Conservation (phyloP, 2,888 invertebrate genomes). For the Conus canariensis region DNA sequence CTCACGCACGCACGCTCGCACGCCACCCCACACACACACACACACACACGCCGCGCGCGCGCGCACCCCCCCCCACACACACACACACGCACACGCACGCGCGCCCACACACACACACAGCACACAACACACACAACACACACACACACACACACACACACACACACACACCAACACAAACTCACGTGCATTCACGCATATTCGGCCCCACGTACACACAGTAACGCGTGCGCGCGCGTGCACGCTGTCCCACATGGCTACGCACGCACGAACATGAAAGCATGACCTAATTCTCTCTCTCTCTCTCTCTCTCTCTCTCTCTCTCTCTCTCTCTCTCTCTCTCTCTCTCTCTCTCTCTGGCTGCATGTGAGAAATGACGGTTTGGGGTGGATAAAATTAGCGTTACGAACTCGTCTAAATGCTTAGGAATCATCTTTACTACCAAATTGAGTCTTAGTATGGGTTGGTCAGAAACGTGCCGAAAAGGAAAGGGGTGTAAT, state of each 20-base stretch:
- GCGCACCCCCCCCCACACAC: not conserved
- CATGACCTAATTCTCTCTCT: not conserved
- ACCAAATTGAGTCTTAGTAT: no score
- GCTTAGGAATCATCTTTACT: no score
- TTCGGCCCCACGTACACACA: no score
- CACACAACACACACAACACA: not conserved
- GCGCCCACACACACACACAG: not conserved
- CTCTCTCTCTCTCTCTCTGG: not conserved
- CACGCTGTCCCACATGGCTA: no score
- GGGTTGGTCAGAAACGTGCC: no score
- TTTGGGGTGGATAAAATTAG: no score
- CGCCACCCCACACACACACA: not conserved
- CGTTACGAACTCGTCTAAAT: no score
- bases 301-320: conserved; percentile 10
- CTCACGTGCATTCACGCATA: no score
- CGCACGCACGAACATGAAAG: no score
- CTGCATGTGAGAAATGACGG: not conserved
- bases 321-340: conserved; percentile 10
- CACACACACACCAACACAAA: not conserved
- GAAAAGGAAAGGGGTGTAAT: no score
- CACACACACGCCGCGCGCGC: not conserved
- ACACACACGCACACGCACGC: not conserved
- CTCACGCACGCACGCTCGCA: not conserved
- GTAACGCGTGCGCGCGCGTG: no score
- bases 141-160: not conserved